phyloP scores from a whole-genome alignment of 1,140 invertebrate species.

The Ruditapes philippinarum region DNA sequence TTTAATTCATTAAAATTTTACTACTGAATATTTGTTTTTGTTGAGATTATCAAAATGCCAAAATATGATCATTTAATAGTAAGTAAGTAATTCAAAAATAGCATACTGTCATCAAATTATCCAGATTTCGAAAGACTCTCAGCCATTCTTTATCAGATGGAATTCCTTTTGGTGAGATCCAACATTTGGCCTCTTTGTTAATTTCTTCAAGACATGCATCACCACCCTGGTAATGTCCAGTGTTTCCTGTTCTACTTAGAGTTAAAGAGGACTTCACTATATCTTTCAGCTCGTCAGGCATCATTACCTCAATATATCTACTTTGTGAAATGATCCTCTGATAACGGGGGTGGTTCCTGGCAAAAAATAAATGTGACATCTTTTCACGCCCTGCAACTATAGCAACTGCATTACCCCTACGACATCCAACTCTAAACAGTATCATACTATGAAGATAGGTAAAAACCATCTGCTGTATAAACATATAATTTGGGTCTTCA shows the following conservation, averaged over 20 bases:
- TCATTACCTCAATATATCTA: conserved; percentile 54
- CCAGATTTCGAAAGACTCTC: conserved; percentile 62
- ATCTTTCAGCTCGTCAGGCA: conserved; percentile 26
- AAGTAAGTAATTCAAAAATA: not conserved
- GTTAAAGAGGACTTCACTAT: conserved; percentile 25
- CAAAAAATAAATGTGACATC: conserved; percentile 26
- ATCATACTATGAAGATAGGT: conserved; percentile 46
- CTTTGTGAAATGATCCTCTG: conserved; percentile 41
- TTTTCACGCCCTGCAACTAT: conserved; percentile 51
- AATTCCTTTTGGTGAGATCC: conserved; percentile 27
- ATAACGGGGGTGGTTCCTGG: conserved; percentile 46
- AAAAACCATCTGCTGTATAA: conserved; percentile 44
- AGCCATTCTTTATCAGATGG: conserved; percentile 43
- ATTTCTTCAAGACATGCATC: conserved; percentile 62
- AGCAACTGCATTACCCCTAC: conserved; percentile 33
- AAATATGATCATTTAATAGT: not conserved
- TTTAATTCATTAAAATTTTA: not conserved
- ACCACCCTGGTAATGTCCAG: conserved; percentile 54
- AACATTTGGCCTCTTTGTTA: conserved; percentile 61
- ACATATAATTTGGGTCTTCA: conserved; percentile 55
- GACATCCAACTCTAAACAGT: conserved; percentile 51
- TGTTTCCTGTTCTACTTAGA: conserved; percentile 49
- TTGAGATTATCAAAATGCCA: not conserved
- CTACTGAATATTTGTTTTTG: not conserved
- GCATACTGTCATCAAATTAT: conserved; percentile 27